Conservation (phyloP, 2,113 vertebrate species). For the Brachirus orientalis region DNA sequence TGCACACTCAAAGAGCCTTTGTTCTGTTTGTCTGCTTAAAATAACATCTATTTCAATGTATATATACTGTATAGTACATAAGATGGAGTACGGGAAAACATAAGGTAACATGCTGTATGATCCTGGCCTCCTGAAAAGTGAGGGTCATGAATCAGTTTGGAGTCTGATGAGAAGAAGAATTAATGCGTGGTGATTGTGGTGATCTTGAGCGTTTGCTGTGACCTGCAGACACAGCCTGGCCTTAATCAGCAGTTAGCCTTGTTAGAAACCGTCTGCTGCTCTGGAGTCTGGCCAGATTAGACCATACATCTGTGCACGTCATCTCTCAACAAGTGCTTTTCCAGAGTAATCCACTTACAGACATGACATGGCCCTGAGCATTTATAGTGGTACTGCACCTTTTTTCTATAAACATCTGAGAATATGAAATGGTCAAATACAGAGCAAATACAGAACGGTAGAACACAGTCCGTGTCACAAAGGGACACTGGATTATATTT, state of each 20-base stretch:
- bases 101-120: neutral
- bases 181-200: slow-evolving; percentile 22
- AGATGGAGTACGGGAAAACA: neutral
- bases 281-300: slow-evolving; percentile 71
- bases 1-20: neutral
- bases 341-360: slow-evolving; percentile 69
- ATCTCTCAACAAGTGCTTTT: slow-evolving; percentile 51
- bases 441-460: too few relatives aligned
- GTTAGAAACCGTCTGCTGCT: slow-evolving; percentile 70
- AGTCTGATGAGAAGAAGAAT: slow-evolving; percentile 23
- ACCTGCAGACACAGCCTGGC: slow-evolving; percentile 49
- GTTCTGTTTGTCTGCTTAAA: neutral
- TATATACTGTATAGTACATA: neutral
- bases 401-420: neutral
- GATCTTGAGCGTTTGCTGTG: slow-evolving; percentile 38
- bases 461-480: too few relatives aligned
- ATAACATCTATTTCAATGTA: neutral
- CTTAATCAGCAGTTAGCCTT: slow-evolving; percentile 79
- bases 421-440: too few relatives aligned
- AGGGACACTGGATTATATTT: too few relatives aligned
- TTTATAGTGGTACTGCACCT: slow-evolving; percentile 16
- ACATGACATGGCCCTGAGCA: slow-evolving; percentile 1
- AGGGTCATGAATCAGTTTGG: slow-evolving; percentile 20
- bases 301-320: slow-evolving; percentile 58
- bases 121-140: neutral